phyloP scores from a whole-genome alignment of 1,140 invertebrate genomes.

The Papilio polyxenes region DNA sequence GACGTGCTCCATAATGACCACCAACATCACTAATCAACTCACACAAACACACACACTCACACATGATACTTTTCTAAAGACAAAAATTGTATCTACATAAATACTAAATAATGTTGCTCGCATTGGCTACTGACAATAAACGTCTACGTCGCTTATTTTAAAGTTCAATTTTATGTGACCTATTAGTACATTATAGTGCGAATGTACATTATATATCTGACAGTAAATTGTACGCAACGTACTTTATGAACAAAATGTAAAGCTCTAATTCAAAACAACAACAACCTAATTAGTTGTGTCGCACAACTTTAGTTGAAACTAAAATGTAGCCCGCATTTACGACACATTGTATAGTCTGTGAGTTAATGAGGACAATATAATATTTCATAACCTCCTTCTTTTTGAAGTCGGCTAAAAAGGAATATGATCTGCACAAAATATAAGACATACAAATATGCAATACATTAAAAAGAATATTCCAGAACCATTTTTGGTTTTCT shows the following conservation, averaged over 20 bases:
- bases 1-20: conserved; percentile 11
- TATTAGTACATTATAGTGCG: neutral
- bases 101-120: too few relatives aligned
- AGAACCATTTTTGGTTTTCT: neutral
- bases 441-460: neutral
- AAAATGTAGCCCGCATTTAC: neutral
- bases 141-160: too few relatives aligned
- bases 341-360: neutral
- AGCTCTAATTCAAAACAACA: neutral
- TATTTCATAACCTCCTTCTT: too few relatives aligned
- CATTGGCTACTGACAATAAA: too few relatives aligned
- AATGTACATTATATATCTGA: neutral
- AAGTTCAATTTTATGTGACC: too few relatives aligned
- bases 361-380: neutral
- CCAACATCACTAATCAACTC: conserved; percentile 31
- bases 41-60: neutral
- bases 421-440: too few relatives aligned
- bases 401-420: too few relatives aligned
- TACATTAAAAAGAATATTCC: neutral
- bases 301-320: conserved; percentile 9
- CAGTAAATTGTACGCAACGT: neutral
- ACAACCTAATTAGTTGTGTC: conserved; percentile 23
- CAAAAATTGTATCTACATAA: neutral
- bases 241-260: neutral
- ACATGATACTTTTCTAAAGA: neutral